Conservation (phyloP, 1,140 invertebrate genomes). For the Fragariocoptes setiger region DNA sequence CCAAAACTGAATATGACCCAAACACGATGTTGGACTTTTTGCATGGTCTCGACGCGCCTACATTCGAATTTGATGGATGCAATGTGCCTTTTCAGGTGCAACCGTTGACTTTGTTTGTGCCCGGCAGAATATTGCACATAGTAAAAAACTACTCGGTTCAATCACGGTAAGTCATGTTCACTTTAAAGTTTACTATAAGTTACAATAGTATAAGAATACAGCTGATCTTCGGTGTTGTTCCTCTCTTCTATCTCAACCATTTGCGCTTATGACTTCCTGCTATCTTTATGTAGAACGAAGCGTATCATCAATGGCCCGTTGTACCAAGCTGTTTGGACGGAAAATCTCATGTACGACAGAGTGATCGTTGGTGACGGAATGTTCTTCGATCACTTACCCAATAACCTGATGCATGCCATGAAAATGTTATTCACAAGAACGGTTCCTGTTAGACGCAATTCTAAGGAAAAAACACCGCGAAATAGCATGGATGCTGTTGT, state of each 20-base stretch:
- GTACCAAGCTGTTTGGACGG: slow-evolving; percentile 61
- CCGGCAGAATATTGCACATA: slow-evolving; percentile 58
- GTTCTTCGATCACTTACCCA: slow-evolving; percentile 75
- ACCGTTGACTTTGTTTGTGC: slow-evolving; percentile 37
- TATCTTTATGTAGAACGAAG: slow-evolving; percentile 2
- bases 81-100: not conserved
- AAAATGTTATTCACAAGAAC: slow-evolving; percentile 20
- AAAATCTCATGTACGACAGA: slow-evolving; percentile 55
- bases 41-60: not conserved
- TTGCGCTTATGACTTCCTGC: not conserved
- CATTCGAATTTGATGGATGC: not conserved
- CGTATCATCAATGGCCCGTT: slow-evolving; percentile 26
- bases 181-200: not conserved
- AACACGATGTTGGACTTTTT: not conserved
- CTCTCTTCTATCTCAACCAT: not conserved
- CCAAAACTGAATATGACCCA: not conserved
- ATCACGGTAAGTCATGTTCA: slow-evolving; percentile 1
- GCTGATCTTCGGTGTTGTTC: not conserved
- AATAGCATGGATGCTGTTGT: too few relatives aligned
- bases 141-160: slow-evolving; percentile 60
- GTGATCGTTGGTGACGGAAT: slow-evolving; percentile 65
- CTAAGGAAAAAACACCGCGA: too few relatives aligned
- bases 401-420: slow-evolving; percentile 48
- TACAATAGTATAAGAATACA: not conserved
- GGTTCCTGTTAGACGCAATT: slow-evolving; percentile 1